Evolutionary conservation across 2,888 invertebrate genomes (phyloP).

Genomic region (Polia nebulosa): DNA sequence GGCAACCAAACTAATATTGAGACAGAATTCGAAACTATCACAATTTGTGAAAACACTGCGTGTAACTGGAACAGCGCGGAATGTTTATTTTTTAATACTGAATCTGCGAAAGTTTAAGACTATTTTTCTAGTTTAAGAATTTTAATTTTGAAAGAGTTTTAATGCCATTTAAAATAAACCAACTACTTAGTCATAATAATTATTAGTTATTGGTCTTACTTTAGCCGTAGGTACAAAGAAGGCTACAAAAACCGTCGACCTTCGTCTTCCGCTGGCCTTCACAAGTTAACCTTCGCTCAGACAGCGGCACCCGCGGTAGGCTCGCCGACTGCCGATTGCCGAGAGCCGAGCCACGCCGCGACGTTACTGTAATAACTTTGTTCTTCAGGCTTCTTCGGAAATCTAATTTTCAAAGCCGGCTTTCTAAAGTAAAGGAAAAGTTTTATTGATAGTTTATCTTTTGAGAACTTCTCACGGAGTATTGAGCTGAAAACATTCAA

Average conservation of each 20-base stretch:
- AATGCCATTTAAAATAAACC: neutral
- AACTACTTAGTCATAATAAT: neutral
- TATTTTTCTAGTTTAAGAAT: constrained; percentile 10
- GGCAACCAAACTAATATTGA: constrained; percentile 46
- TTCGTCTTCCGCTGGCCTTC: constrained; percentile 44
- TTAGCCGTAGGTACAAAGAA: constrained; percentile 14
- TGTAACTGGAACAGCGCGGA: constrained; percentile 17
- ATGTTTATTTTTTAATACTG: constrained; percentile 35
- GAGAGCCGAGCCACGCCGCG: no score
- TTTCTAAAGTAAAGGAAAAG: constrained; percentile 2
- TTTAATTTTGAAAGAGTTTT: neutral
- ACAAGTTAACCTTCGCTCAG: constrained; percentile 32
- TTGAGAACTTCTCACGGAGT: neutral
- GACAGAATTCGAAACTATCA: constrained; percentile 39
- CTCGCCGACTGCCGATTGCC: neutral
- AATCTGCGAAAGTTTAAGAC: neutral
- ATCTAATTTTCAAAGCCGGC: neutral
- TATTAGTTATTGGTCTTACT: constrained; percentile 2
- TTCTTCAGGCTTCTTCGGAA: constrained; percentile 8
- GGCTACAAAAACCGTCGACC: constrained; percentile 33
- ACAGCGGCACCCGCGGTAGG: constrained; percentile 1
- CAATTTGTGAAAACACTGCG: constrained; percentile 30
- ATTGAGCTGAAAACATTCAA: constrained; percentile 6
- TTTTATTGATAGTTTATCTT: constrained; percentile 1
- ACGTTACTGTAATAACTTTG: neutral